Evolutionary conservation across 2,113 vertebrate species (phyloP).

Genomic region (Sapajus apella): DNA sequence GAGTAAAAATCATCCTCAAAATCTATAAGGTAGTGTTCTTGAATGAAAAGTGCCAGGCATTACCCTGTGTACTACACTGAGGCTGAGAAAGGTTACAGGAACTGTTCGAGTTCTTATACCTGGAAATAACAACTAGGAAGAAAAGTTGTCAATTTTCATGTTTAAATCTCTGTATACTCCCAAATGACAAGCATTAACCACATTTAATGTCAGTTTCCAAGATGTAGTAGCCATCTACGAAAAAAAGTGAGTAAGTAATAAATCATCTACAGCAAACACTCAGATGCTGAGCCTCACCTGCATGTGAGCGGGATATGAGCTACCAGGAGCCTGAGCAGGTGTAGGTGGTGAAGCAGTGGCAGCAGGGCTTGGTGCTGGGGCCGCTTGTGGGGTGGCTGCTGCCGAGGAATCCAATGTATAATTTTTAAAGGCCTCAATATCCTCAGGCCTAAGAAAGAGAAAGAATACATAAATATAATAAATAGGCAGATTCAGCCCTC

Average conservation of each 20-base stretch:
- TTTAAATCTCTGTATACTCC: constrained; percentile 21
- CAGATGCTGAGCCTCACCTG: constrained; percentile 86
- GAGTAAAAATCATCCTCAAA: constrained; percentile 23
- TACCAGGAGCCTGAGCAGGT: constrained; percentile 91
- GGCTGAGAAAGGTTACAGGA: constrained; percentile 29
- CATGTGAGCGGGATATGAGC: constrained; percentile 95
- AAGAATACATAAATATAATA: constrained; percentile 20
- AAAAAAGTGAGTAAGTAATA: neutral
- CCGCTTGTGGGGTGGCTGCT: constrained; percentile 80
- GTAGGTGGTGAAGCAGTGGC: constrained; percentile 81
- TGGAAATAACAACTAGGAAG: constrained; percentile 26
- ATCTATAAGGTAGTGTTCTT: neutral
- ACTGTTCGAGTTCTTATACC: neutral
- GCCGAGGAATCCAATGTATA: constrained; percentile 90
- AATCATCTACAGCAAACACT: neutral
- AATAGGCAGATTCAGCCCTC: neutral
- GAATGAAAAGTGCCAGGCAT: constrained; percentile 10
- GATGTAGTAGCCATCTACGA: neutral
- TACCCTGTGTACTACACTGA: neutral
- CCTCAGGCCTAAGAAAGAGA: constrained; percentile 82
- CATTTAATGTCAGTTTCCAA: constrained; percentile 8
- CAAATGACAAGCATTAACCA: neutral
- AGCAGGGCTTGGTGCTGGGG: constrained; percentile 78
- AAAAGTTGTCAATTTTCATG: neutral
- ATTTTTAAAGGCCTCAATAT: constrained; percentile 93